These are phyloP conservation scores for Xiphophorus couchianus DNA, from an alignment of 2,113 vertebrate species.

Conservation along the genomic window DNA sequence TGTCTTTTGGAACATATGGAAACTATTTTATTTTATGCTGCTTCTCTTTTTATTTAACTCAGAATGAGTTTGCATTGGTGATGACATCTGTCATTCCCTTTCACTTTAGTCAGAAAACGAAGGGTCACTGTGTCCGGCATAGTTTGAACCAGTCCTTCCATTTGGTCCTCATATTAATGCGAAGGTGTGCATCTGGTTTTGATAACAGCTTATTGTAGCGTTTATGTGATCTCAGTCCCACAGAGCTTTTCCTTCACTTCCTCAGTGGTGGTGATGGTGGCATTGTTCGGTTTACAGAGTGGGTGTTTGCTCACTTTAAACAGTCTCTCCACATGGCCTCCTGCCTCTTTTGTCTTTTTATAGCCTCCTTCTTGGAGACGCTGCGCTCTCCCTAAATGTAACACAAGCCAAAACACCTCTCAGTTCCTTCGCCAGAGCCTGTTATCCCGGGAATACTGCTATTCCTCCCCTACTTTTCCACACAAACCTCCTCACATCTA, in stretches of 20 bases:
- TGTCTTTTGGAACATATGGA: slow-evolving; percentile 9
- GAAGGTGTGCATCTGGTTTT: slow-evolving; percentile 18
- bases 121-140: slow-evolving; percentile 10
- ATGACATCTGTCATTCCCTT: slow-evolving; percentile 19
- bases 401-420: slow-evolving; percentile 81
- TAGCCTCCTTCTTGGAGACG: slow-evolving; percentile 80
- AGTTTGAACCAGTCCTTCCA: slow-evolving; percentile 13
- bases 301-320: slow-evolving; percentile 81
- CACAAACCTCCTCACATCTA: slow-evolving; percentile 76
- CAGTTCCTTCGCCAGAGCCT: slow-evolving; percentile 81
- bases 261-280: slow-evolving; percentile 64
- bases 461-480: slow-evolving; percentile 76
- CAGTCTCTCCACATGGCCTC: slow-evolving; percentile 81
- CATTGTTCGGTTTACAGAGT: slow-evolving; percentile 76
- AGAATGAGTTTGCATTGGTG: slow-evolving; percentile 3
- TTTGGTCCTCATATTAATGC: not conserved
- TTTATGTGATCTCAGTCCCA: slow-evolving; percentile 49
- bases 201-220: slow-evolving; percentile 35
- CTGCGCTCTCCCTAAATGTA: slow-evolving; percentile 77
- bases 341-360: slow-evolving; percentile 84
- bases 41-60: slow-evolving; percentile 5
- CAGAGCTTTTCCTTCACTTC: slow-evolving; percentile 34
- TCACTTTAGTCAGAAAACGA: slow-evolving; percentile 35
- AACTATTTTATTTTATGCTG: slow-evolving; percentile 18
- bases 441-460: slow-evolving; percentile 73